phyloP scores from a whole-genome alignment of 2,797 vertebrate genomes.

The Chelon auratus region DNA sequence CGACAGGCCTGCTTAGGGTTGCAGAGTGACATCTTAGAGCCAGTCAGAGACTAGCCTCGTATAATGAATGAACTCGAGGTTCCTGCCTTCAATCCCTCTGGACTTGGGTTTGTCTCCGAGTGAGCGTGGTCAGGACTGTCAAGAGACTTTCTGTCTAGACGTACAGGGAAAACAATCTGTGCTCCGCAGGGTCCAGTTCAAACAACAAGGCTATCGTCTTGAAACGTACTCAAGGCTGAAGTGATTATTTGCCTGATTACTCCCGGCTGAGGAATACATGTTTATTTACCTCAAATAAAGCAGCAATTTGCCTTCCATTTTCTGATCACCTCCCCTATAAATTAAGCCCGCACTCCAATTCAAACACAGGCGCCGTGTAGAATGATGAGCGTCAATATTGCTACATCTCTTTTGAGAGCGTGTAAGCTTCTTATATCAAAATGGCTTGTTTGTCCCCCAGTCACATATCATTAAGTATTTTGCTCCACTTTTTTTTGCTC shows the following conservation, averaged over 20 bases:
- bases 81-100: conserved; percentile 58
- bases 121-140: conserved; percentile 52
- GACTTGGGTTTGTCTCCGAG: conserved; percentile 51
- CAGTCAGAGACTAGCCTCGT: conserved; percentile 49
- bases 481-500: conserved; percentile 74
- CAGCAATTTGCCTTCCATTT: conserved; percentile 65
- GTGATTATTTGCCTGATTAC: conserved; percentile 73
- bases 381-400: conserved; percentile 58
- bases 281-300: conserved; percentile 74
- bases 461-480: conserved; percentile 84
- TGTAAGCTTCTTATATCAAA: conserved; percentile 81
- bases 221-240: conserved; percentile 54
- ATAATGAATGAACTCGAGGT: conserved; percentile 73
- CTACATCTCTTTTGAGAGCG: conserved; percentile 75
- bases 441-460: conserved; percentile 79
- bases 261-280: conserved; percentile 64
- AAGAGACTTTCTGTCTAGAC: conserved; percentile 66
- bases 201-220: conserved; percentile 55
- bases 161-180: conserved; percentile 37
- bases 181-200: conserved; percentile 60
- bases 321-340: conserved; percentile 68
- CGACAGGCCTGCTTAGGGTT: conserved; percentile 46
- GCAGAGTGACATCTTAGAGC: conserved; percentile 57
- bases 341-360: conserved; percentile 62
- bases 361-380: conserved; percentile 59